Evolutionary conservation across 2,797 vertebrate genomes (phyloP), one percentile per base, ranked within the genome.

Genomic region (Thamnophis elegans): DNA sequence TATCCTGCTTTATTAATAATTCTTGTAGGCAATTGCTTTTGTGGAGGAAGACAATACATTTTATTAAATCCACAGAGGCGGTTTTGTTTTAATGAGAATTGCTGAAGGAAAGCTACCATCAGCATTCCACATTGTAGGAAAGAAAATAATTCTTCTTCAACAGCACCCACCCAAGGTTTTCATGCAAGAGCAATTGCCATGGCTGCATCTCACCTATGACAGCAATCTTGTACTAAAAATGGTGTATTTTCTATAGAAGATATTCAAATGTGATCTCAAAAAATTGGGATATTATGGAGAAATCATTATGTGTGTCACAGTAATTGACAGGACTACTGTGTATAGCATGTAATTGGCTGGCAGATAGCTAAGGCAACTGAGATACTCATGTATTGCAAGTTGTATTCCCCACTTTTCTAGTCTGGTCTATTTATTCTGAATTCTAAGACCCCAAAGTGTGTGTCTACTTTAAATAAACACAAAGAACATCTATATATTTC

Each of bases 401-500:
- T 90, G 54, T 32, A 54, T 55, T 32, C 62, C 9, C 20, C 51
- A 28, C 11, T 53, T 89, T 62, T 36, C 54, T 56, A 90, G 3
- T 25, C 25, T 42, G 0, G 16, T 26, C 9, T 47, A 32, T 6
- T 51, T 25, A 22, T 14, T 86, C 8, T 85, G 65, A 86, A 89
- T 89, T 89, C 26, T n/a, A 54, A 89, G n/a, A 22, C 11, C 73
- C 47, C 85, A 55, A 55, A 9, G 51, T 25, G 9, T 88, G 12
- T 55, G 0, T 54, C 26, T 9, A 22, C 18, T 65, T 4, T 91
- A 62, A 93, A 91, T 42, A 62, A 54, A 89, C 32, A 89, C 89
- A 93, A 85, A 73, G 56, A 82, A 62, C 51, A 1, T 91, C 32
- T 93, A 0, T 36, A 22, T 59, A 89, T 97, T 94, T 96, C 97